These are phyloP conservation scores for Sphinx pinastri DNA, from an alignment of 2,888 invertebrate genomes.

Conservation along the genomic window DNA sequence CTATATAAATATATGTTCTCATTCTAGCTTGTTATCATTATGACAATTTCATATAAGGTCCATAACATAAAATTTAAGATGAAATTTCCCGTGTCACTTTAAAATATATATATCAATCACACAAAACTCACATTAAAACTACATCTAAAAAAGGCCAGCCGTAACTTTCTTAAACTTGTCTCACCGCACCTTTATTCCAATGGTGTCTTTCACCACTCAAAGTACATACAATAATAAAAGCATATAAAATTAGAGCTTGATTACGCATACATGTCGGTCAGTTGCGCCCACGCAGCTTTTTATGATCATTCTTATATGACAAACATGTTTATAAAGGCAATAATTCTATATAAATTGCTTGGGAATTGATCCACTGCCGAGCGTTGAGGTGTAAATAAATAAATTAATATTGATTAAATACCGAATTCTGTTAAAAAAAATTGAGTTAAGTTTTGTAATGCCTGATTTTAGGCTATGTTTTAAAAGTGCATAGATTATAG, in stretches of 20 bases:
- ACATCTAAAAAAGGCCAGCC: not conserved
- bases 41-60: no score
- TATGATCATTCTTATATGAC: constrained; percentile 22
- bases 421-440: no score
- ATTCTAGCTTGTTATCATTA: no score
- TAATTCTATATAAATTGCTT: constrained; percentile 20
- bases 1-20: no score
- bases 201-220: not conserved
- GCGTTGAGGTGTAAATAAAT: not conserved
- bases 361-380: not conserved
- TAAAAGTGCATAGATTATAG: no score
- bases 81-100: no score
- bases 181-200: constrained; percentile 11
- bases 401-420: no score
- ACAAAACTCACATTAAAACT: no score
- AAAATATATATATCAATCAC: no score
- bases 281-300: constrained; percentile 12
- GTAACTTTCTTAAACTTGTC: not conserved
- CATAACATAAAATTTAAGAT: no score
- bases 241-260: constrained; percentile 28
- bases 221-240: constrained; percentile 26
- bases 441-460: no score
- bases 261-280: constrained; percentile 24
- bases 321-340: constrained; percentile 24
- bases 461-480: no score